phyloP scores from a whole-genome alignment of 2,113 vertebrate species.

The Oxyura jamaicensis region DNA sequence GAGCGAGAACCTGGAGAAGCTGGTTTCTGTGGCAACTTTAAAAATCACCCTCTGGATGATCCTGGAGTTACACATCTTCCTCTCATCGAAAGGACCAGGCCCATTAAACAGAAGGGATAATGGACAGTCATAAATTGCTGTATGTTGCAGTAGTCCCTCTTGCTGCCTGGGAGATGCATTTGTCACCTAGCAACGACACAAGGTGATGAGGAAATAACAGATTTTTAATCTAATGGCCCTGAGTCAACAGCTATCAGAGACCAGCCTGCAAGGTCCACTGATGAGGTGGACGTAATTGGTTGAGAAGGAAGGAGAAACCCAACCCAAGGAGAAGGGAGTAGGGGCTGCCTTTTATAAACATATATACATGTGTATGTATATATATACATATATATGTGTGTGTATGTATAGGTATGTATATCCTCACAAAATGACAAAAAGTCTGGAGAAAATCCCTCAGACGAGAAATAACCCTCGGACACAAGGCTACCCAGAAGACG shows the following conservation, averaged over 20 bases:
- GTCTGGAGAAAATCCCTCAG: neutral
- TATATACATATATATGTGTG: neutral
- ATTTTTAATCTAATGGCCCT: slow-evolving; percentile 19
- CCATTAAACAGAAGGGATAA: neutral
- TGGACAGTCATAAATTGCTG: slow-evolving; percentile 29
- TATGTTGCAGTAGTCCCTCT: neutral
- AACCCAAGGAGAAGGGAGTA: neutral
- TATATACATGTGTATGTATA: neutral
- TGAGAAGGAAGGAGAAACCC: neutral
- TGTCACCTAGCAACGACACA: slow-evolving; percentile 59
- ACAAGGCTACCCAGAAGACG: neutral
- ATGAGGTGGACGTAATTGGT: neutral
- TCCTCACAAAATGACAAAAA: neutral
- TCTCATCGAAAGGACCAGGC: neutral
- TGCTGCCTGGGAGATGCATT: slow-evolving; percentile 45
- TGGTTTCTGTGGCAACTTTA: neutral
- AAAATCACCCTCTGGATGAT: neutral
- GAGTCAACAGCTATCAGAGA: slow-evolving; percentile 17
- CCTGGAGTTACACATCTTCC: neutral
- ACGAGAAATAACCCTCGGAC: accelerated
- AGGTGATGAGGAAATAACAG: slow-evolving; percentile 43
- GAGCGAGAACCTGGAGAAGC: neutral
- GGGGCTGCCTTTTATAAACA: neutral
- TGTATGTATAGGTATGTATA: neutral
- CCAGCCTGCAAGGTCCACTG: neutral